Evolutionary conservation across 1,140 invertebrate genomes (phyloP).

Genomic region (Drosophila ogumai): DNA sequence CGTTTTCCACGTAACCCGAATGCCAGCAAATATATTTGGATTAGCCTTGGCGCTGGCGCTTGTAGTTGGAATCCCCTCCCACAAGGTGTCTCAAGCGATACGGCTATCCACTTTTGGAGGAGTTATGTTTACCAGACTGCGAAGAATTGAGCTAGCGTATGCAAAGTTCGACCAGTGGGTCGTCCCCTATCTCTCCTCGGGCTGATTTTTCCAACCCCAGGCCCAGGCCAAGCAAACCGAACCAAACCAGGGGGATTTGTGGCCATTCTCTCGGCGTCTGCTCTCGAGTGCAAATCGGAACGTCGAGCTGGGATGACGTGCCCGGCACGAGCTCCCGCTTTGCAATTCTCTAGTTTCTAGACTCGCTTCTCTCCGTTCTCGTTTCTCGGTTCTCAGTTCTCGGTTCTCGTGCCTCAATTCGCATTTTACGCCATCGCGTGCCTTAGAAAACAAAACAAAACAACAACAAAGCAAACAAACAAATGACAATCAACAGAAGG

Average conservation of each 20-base stretch:
- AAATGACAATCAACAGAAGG: slow-evolving; percentile 33
- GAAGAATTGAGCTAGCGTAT: slow-evolving; percentile 20
- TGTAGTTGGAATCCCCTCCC: not conserved
- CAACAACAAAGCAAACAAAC: slow-evolving; percentile 21
- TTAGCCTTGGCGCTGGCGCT: slow-evolving; percentile 28
- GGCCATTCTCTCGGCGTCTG: slow-evolving; percentile 20
- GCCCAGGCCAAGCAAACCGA: not conserved
- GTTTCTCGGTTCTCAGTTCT: not conserved
- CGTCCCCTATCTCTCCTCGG: slow-evolving; percentile 11
- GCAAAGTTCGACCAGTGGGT: slow-evolving; percentile 17
- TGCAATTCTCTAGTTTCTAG: slow-evolving; percentile 11
- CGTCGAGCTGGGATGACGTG: slow-evolving; percentile 71
- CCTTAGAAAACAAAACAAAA: slow-evolving; percentile 31
- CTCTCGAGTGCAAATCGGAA: slow-evolving; percentile 72
- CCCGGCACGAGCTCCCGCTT: slow-evolving; percentile 46
- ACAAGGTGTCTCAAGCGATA: slow-evolving; percentile 6
- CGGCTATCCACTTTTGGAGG: not conserved
- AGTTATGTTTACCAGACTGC: not conserved
- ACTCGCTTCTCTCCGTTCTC: not conserved
- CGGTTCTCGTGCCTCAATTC: slow-evolving; percentile 10
- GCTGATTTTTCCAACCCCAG: slow-evolving; percentile 27
- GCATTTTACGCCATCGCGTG: slow-evolving; percentile 59
- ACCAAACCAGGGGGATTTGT: slow-evolving; percentile 14
- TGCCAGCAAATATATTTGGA: slow-evolving; percentile 11
- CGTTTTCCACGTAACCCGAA: slow-evolving; percentile 45